Conservation (phyloP, 2,797 vertebrate species). For the Poliocrania exsul region DNA sequence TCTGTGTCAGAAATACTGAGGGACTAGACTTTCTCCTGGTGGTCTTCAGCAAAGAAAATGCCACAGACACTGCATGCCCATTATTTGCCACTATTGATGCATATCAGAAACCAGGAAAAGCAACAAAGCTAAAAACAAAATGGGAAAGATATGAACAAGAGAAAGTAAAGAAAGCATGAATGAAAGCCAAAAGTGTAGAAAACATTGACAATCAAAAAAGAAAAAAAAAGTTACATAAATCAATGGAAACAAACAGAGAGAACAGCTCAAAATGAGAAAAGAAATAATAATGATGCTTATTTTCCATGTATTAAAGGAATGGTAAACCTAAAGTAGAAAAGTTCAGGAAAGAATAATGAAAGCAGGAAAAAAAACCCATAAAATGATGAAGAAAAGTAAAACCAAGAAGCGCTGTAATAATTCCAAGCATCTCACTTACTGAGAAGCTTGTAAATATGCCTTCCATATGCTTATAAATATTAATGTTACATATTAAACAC, state of each 20-base stretch:
- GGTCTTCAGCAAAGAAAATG: neutral
- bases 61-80: neutral
- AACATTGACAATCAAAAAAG: neutral
- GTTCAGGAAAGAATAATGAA: neutral
- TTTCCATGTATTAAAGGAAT: neutral
- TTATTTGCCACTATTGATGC: neutral
- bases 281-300: neutral
- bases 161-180: neutral
- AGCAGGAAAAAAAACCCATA: neutral
- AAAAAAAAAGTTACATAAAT: neutral
- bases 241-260: neutral
- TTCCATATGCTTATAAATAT: constrained; percentile 54
- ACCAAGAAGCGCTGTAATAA: neutral
- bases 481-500: constrained; percentile 33
- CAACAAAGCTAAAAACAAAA: neutral
- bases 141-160: neutral
- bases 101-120: neutral
- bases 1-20: neutral
- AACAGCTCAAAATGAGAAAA: neutral
- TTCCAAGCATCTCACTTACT: constrained; percentile 23
- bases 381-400: constrained; percentile 20
- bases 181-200: neutral
- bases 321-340: neutral
- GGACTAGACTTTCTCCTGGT: neutral
- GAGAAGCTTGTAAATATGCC: neutral